Evolutionary conservation across 1,140 invertebrate species (phyloP).

Genomic region (Neodiprion virginianus): DNA sequence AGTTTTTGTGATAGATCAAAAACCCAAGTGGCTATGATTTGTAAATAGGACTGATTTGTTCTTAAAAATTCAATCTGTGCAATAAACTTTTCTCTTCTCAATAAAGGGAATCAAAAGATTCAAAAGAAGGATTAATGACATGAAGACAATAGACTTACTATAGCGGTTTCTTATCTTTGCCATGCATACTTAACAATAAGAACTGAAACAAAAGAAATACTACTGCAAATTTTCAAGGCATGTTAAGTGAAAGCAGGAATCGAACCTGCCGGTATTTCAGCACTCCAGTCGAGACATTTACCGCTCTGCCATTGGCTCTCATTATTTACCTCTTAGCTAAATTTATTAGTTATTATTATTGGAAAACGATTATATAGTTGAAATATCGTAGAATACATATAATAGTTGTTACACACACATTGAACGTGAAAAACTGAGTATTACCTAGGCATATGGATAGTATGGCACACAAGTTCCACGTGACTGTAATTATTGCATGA

Average conservation of each 20-base stretch:
- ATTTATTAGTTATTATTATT: constrained; percentile 17
- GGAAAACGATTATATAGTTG: constrained; percentile 2
- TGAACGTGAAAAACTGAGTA: not conserved
- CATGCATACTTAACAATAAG: not conserved
- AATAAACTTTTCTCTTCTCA: no score
- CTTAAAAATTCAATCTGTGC: no score
- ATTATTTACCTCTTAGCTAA: constrained; percentile 60
- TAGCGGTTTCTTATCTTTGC: not conserved
- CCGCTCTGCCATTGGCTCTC: constrained; percentile 62
- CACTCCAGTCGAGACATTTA: constrained; percentile 56
- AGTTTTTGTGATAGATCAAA: no score
- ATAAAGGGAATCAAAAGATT: no score
- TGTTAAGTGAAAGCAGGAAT: not conserved
- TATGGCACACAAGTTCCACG: constrained; percentile 14
- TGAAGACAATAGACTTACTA: not conserved
- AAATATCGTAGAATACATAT: not conserved
- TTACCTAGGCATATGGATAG: not conserved
- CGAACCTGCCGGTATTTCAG: constrained; percentile 21
- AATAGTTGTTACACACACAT: not conserved
- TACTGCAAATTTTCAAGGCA: constrained; percentile 11
- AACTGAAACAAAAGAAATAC: not conserved
- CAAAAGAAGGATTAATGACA: not conserved
- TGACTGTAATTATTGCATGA: constrained; percentile 15
- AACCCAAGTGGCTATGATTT: no score
- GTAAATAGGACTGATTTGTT: no score